Conservation (phyloP, 1,140 invertebrate species). For the Zaprionus kolodkinae region DNA sequence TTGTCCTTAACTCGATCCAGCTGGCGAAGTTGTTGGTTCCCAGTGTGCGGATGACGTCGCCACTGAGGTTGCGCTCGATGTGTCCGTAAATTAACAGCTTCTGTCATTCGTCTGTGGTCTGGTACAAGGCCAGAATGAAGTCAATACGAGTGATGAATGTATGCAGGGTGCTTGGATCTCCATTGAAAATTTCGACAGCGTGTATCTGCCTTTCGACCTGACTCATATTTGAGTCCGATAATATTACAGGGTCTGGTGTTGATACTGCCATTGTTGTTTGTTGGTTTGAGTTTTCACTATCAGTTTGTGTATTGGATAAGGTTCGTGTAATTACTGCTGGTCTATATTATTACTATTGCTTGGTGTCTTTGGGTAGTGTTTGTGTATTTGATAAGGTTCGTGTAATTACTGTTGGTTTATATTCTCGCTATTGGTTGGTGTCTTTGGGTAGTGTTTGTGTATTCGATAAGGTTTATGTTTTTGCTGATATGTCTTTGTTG, state of each 20-base stretch:
- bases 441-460: too few species aligned
- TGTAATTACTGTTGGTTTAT: too few species aligned
- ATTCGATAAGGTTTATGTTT: too few species aligned
- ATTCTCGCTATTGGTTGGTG: too few species aligned
- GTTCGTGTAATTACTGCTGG: too few species aligned
- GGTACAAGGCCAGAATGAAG: constrained; percentile 25
- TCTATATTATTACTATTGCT: too few species aligned
- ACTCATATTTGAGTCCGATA: constrained; percentile 1
- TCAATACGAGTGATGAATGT: constrained; percentile 3
- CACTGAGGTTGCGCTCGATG: constrained; percentile 24
- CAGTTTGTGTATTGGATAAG: too few species aligned
- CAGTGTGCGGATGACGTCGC: constrained; percentile 15
- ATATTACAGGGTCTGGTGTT: not conserved
- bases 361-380: too few species aligned
- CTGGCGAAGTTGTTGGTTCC: not conserved
- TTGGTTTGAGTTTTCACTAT: too few species aligned
- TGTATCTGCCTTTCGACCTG: constrained; percentile 10
- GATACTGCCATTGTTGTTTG: constrained; percentile 11
- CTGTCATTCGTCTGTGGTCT: constrained; percentile 19
- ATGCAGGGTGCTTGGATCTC: not conserved
- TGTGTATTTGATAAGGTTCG: too few species aligned
- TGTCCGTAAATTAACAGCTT: constrained; percentile 28
- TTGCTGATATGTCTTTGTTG: not conserved
- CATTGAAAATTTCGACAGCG: not conserved
- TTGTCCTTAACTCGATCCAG: too few species aligned